Evolutionary conservation across 2,797 vertebrate genomes (phyloP).

Genomic region (Pachyuromys duprasi): DNA sequence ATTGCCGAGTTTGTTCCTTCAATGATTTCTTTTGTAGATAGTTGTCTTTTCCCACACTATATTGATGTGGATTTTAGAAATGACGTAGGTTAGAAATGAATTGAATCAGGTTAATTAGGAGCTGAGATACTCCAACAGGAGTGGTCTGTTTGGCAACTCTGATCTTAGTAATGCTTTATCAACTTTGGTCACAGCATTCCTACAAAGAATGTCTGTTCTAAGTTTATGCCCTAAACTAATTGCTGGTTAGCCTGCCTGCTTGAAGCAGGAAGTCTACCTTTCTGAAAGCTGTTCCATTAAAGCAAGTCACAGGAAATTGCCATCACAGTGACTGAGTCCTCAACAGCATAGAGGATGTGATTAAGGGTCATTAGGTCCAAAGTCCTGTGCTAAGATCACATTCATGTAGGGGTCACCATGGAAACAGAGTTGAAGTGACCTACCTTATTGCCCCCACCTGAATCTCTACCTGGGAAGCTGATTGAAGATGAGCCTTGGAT

Average conservation of each 20-base stretch:
- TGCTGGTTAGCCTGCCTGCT: slow-evolving; percentile 41
- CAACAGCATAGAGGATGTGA: slow-evolving; percentile 57
- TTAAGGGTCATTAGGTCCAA: slow-evolving; percentile 74
- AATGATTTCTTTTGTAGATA: not conserved
- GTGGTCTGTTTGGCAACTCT: not conserved
- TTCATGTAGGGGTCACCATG: slow-evolving; percentile 62
- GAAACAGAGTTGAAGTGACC: slow-evolving; percentile 69
- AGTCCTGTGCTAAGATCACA: slow-evolving; percentile 58
- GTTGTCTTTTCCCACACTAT: slow-evolving; percentile 12
- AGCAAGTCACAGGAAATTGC: slow-evolving; percentile 62
- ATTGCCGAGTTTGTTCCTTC: not conserved
- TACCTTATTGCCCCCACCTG: slow-evolving; percentile 54
- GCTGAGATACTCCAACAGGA: slow-evolving; percentile 6
- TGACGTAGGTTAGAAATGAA: slow-evolving; percentile 13
- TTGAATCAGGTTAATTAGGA: slow-evolving; percentile 55
- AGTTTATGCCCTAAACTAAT: slow-evolving; percentile 52
- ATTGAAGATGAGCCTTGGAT: slow-evolving; percentile 74
- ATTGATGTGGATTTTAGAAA: slow-evolving; percentile 42
- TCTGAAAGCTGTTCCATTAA: slow-evolving; percentile 59
- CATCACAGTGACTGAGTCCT: slow-evolving; percentile 45
- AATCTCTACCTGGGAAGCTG: slow-evolving; percentile 69
- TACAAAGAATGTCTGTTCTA: not conserved
- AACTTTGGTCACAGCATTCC: not conserved
- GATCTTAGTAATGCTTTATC: slow-evolving; percentile 40
- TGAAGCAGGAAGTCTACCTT: slow-evolving; percentile 54